These are phyloP conservation scores for Ommatoiulus sabulosus DNA, from an alignment of 2,888 invertebrate species.

Conservation along the genomic window DNA sequence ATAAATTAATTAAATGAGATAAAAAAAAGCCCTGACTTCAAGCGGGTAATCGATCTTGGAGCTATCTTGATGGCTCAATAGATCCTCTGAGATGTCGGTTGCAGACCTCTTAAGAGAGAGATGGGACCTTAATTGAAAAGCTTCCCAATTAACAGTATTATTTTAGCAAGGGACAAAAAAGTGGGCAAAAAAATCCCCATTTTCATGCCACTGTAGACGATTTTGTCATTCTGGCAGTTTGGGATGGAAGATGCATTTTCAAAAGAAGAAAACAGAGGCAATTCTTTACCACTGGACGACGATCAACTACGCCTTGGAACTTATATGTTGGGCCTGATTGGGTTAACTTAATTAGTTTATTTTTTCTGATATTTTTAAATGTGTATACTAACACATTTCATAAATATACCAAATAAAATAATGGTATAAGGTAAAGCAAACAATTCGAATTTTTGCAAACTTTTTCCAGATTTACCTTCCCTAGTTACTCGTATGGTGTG, in stretches of 20 bases:
- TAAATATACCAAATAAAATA: too few relatives aligned
- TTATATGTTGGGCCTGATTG: background rate
- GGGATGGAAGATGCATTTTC: background rate
- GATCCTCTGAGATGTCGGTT: background rate
- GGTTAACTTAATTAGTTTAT: too few relatives aligned
- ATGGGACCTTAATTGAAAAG: background rate
- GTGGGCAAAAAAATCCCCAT: background rate
- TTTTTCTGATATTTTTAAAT: background rate
- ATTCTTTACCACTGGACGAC: background rate
- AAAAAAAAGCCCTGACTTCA: background rate
- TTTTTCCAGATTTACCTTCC: too few relatives aligned
- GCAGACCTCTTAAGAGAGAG: background rate
- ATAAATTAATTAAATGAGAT: slow-evolving; percentile 37
- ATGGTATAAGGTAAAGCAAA: too few relatives aligned
- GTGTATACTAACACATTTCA: too few relatives aligned
- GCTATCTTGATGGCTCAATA: slow-evolving; percentile 17
- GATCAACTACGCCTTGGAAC: background rate
- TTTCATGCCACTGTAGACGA: background rate
- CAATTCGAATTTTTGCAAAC: too few relatives aligned
- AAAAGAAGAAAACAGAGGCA: background rate
- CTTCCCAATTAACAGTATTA: slow-evolving; percentile 13
- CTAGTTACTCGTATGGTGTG: too few relatives aligned
- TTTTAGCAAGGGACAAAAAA: background rate
- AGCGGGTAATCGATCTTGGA: slow-evolving; percentile 36
- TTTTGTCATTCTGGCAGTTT: slow-evolving; percentile 1